Evolutionary conservation across 2,888 invertebrate genomes (phyloP).

Genomic region (Actias luna): DNA sequence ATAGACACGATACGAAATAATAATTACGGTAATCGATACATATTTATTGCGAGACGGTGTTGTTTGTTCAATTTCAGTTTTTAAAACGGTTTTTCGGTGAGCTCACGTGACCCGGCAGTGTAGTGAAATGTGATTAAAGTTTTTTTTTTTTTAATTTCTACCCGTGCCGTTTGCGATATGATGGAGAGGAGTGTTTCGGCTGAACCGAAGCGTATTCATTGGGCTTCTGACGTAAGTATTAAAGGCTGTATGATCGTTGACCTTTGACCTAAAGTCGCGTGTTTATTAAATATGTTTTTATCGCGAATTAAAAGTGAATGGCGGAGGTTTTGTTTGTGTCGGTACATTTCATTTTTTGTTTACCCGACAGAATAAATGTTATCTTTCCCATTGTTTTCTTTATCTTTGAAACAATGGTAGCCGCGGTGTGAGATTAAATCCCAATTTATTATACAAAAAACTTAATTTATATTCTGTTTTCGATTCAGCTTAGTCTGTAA

Average conservation of each 20-base stretch:
- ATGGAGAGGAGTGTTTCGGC: conserved; percentile 78
- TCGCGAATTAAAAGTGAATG: conserved; percentile 19
- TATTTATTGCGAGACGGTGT: conserved; percentile 40
- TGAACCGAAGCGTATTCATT: conserved; percentile 67
- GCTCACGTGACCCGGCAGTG: conserved; percentile 31
- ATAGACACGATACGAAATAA: conserved; percentile 43
- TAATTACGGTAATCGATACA: conserved; percentile 64
- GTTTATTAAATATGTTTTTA: conserved; percentile 7
- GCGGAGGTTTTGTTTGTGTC: conserved; percentile 11
- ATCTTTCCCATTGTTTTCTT: conserved; percentile 16
- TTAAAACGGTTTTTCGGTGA: not conserved
- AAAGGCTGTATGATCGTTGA: conserved; percentile 31
- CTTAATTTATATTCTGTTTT: not conserved
- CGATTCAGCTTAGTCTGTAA: not conserved
- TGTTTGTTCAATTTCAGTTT: conserved; percentile 32
- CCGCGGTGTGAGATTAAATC: not conserved
- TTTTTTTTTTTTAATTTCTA: conserved; percentile 44
- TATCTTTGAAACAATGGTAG: conserved; percentile 14
- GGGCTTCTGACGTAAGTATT: conserved; percentile 74
- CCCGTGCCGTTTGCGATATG: conserved; percentile 43
- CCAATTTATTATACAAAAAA: conserved; percentile 5
- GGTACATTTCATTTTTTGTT: conserved; percentile 8
- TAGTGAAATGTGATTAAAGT: conserved; percentile 69
- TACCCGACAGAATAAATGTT: conserved; percentile 8
- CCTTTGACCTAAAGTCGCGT: conserved; percentile 30